phyloP scores from a whole-genome alignment of 2,797 vertebrate genomes.

The Coregonus sp. region DNA sequence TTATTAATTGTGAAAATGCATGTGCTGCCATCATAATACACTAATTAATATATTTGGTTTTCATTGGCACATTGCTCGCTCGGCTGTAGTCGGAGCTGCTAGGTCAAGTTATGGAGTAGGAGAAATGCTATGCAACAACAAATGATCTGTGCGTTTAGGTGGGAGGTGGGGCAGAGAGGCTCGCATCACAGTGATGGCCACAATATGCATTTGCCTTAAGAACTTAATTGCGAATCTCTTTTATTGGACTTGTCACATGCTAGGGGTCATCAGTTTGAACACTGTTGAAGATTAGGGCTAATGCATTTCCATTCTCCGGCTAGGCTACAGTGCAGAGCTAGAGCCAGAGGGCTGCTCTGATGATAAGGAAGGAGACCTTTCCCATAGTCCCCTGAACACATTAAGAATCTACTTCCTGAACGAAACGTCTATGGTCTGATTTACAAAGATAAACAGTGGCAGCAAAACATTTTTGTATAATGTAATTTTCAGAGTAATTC shows the following conservation, averaged over 20 bases:
- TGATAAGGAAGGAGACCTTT: conserved; percentile 36
- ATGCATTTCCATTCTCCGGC: conserved; percentile 57
- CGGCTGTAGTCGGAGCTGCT: conserved; percentile 73
- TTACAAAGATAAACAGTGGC: neutral
- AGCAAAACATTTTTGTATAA: too few species aligned
- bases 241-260: conserved; percentile 74
- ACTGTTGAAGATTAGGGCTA: conserved; percentile 62
- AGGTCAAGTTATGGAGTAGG: conserved; percentile 75
- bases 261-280: conserved; percentile 69
- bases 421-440: neutral
- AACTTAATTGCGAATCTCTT: conserved; percentile 70
- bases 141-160: conserved; percentile 81
- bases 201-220: conserved; percentile 87
- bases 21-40: conserved; percentile 79
- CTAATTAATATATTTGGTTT: conserved; percentile 87
- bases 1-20: conserved; percentile 88
- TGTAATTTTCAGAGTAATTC: neutral
- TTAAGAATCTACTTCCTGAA: conserved; percentile 27
- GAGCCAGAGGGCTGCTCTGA: conserved; percentile 52
- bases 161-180: conserved; percentile 64
- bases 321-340: conserved; percentile 27
- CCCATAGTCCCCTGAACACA: conserved; percentile 44
- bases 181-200: conserved; percentile 78
- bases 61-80: conserved; percentile 82
- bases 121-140: conserved; percentile 80